Evolutionary conservation across 1,140 invertebrate species (phyloP).

Genomic region (Rhagoletis pomonella): DNA sequence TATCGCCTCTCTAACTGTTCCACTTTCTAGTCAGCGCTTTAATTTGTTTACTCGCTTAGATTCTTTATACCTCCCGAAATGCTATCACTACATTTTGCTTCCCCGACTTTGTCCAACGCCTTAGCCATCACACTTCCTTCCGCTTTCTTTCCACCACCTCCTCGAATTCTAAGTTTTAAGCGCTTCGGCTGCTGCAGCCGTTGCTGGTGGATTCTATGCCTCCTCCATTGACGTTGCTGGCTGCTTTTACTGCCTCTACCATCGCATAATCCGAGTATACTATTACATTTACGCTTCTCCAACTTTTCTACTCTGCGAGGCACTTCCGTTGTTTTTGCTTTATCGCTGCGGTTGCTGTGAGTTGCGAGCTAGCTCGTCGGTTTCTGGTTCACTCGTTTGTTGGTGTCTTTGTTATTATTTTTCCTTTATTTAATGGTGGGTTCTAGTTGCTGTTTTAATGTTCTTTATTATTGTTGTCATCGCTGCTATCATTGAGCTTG

Average conservation of each 20-base stretch:
- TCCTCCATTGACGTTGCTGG: not conserved
- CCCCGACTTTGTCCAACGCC: not conserved
- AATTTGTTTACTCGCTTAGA: slow-evolving; percentile 17
- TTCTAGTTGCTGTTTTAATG: slow-evolving; percentile 42
- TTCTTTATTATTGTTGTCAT: slow-evolving; percentile 40
- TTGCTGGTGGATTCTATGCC: not conserved
- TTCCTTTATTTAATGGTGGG: slow-evolving; percentile 46
- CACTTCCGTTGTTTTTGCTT: slow-evolving; percentile 40
- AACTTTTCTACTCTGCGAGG: not conserved
- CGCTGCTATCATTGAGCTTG: not conserved
- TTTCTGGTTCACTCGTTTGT: slow-evolving; percentile 2
- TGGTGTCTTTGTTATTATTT: slow-evolving; percentile 19
- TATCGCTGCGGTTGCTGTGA: not conserved
- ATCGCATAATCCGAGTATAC: slow-evolving; percentile 35
- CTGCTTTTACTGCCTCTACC: not conserved
- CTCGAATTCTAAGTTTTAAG: too few species aligned
- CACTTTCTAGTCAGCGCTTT: not conserved
- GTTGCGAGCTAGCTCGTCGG: not conserved
- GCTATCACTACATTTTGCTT: slow-evolving; percentile 13
- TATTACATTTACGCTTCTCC: slow-evolving; percentile 14
- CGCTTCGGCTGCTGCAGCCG: not conserved
- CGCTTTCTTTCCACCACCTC: not conserved
- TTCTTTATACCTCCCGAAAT: not conserved
- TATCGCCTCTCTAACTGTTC: not conserved
- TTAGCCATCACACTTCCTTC: not conserved